A percentile compares a stretch with the other conserved stretches of the same genome.
These are phyloP conservation scores for Hydrozoanthus tunicans DNA, from an alignment of 64 coral and sea anemone species.

Conservation along the genomic window DNA sequence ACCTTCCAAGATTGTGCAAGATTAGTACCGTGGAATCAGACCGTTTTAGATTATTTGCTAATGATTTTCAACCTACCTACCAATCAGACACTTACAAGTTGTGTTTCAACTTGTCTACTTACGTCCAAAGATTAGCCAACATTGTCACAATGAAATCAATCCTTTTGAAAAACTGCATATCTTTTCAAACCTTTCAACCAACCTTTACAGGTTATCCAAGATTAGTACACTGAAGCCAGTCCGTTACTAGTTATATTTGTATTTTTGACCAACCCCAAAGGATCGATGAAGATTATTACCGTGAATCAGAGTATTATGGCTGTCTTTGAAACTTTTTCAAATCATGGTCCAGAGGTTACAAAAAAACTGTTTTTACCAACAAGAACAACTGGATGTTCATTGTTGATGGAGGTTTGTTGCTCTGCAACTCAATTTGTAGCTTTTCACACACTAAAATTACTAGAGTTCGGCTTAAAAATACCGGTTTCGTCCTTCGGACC, in stretches of 20 bases:
- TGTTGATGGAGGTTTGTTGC: too few species aligned
- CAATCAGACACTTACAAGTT: too few species aligned
- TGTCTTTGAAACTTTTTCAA: not conserved
- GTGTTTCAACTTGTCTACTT: too few species aligned
- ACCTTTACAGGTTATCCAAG: conserved; percentile 47
- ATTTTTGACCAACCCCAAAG: conserved; percentile 70
- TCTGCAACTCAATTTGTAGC: too few species aligned
- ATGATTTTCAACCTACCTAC: not conserved
- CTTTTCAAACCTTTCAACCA: too few species aligned
- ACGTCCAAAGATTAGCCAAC: conserved; percentile 28
- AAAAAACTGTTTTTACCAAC: not conserved
- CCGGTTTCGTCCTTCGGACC: too few species aligned
- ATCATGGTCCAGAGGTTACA: not conserved
- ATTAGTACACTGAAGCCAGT: conserved; percentile 87
- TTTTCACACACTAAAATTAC: too few species aligned
- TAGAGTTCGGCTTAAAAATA: too few species aligned
- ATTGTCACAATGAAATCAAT: conserved; percentile 89
- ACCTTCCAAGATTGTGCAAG: conserved; percentile 88
- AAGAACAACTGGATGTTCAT: too few species aligned
- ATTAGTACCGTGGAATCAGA: conserved; percentile 69
- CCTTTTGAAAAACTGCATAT: conserved; percentile 53
- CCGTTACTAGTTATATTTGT: not conserved
- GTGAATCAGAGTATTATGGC: conserved; percentile 85
- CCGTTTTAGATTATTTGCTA: conserved; percentile 74
- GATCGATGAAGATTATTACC: conserved; percentile 92